A percentile compares a stretch with the other conserved stretches of the same genome.
Evolutionary conservation across 1,140 invertebrate genomes (phyloP).

Genomic region (Epicauta chinensis): DNA sequence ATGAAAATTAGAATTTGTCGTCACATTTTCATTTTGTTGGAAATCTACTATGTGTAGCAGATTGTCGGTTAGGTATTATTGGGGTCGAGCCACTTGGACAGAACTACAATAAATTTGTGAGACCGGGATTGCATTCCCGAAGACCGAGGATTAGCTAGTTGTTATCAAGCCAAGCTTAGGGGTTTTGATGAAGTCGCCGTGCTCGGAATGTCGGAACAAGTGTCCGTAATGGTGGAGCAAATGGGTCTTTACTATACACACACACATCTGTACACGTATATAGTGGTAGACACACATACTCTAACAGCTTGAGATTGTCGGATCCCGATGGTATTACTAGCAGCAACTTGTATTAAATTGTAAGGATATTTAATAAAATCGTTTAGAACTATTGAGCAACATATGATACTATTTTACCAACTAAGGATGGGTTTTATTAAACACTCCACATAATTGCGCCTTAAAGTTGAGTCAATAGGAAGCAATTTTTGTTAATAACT

Average conservation of each 20-base stretch:
- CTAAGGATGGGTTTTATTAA: no score
- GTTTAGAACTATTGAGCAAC: no score
- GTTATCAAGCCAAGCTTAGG: constrained; percentile 31
- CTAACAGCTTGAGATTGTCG: neutral
- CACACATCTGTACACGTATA: neutral
- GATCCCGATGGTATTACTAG: no score
- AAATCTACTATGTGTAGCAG: constrained; percentile 9
- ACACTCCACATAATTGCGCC: no score
- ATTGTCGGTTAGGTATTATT: constrained; percentile 21
- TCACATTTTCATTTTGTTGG: neutral
- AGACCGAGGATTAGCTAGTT: constrained; percentile 31
- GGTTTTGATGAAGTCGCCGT: constrained; percentile 35
- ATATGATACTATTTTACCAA: no score
- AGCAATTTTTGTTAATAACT: no score
- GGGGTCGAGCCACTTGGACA: constrained; percentile 23
- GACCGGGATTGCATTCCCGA: constrained; percentile 25
- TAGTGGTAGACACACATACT: neutral
- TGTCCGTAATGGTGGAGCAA: constrained; percentile 25
- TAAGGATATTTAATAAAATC: no score
- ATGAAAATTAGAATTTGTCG: no score
- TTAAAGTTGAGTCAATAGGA: no score
- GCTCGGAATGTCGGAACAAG: constrained; percentile 29
- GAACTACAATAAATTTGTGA: constrained; percentile 30
- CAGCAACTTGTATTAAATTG: no score
- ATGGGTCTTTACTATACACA: neutral